A percentile compares a stretch with the other conserved stretches of the same genome.
phyloP scores from a whole-genome alignment of 2,888 invertebrate genomes.

The Pachydiplax longipennis region DNA sequence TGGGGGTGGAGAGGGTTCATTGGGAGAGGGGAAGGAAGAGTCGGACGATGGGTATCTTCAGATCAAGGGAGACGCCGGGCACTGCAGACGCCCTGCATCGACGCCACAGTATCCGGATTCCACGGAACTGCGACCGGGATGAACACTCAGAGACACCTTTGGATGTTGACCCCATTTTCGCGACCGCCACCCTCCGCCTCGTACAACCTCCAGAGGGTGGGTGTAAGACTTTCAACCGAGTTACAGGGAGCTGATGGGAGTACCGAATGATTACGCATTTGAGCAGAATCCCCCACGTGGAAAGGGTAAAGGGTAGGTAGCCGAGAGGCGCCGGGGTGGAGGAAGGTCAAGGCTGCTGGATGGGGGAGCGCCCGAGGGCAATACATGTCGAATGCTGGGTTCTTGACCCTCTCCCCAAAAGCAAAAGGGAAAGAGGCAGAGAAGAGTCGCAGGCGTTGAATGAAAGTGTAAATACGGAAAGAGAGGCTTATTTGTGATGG shows the following conservation, averaged over 20 bases:
- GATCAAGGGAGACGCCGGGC: background rate
- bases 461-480: background rate
- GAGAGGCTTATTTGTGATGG: background rate
- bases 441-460: background rate
- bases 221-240: background rate
- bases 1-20: background rate
- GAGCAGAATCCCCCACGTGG: background rate
- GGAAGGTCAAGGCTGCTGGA: constrained; percentile 38
- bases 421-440: background rate
- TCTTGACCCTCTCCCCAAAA: background rate
- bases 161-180: background rate
- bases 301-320: background rate
- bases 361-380: background rate
- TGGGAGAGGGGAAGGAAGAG: background rate
- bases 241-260: background rate
- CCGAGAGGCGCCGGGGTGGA: background rate
- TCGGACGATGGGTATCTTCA: background rate
- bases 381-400: background rate
- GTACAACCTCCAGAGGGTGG: background rate
- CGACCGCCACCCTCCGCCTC: background rate
- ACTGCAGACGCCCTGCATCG: background rate
- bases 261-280: background rate
- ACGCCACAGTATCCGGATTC: background rate
- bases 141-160: background rate
- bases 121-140: background rate